phyloP scores from a whole-genome alignment of 2,113 vertebrate species.

The Laticauda colubrina region DNA sequence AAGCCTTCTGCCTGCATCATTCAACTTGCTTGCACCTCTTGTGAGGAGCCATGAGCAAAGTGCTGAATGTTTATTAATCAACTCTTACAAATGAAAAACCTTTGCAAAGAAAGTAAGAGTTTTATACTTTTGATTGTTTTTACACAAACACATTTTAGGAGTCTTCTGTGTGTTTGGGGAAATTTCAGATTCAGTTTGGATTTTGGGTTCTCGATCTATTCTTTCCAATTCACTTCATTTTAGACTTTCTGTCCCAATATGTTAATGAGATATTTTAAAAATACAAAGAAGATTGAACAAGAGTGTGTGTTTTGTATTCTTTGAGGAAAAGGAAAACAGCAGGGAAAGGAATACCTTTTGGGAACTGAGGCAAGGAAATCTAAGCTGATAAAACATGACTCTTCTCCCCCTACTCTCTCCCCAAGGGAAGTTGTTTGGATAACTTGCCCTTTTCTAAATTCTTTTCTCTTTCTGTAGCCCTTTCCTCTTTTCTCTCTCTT shows the following conservation, averaged over 20 bases:
- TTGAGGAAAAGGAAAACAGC: slow-evolving; percentile 23
- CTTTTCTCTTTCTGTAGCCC: slow-evolving; percentile 44
- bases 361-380: slow-evolving; percentile 62
- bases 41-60: slow-evolving; percentile 74
- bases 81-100: slow-evolving; percentile 92
- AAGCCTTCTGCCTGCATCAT: slow-evolving; percentile 79
- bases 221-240: slow-evolving; percentile 30
- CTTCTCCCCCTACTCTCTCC: slow-evolving; percentile 31
- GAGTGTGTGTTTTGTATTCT: slow-evolving; percentile 5
- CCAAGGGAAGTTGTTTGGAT: slow-evolving; percentile 66
- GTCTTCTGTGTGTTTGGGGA: slow-evolving; percentile 10
- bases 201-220: slow-evolving; percentile 42
- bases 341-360: slow-evolving; percentile 47
- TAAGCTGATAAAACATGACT: slow-evolving; percentile 70
- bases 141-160: slow-evolving; percentile 32
- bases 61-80: slow-evolving; percentile 94
- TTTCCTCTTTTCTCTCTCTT: slow-evolving; percentile 57
- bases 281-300: slow-evolving; percentile 56
- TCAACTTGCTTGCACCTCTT: slow-evolving; percentile 71
- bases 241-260: slow-evolving; percentile 18
- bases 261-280: slow-evolving; percentile 11
- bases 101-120: slow-evolving; percentile 62
- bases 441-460: slow-evolving; percentile 69
- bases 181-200: slow-evolving; percentile 25
- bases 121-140: slow-evolving; percentile 48